Base-by-base conservation (phyloP, 2,888 invertebrate species). In the Cephus spinipes region DNA sequence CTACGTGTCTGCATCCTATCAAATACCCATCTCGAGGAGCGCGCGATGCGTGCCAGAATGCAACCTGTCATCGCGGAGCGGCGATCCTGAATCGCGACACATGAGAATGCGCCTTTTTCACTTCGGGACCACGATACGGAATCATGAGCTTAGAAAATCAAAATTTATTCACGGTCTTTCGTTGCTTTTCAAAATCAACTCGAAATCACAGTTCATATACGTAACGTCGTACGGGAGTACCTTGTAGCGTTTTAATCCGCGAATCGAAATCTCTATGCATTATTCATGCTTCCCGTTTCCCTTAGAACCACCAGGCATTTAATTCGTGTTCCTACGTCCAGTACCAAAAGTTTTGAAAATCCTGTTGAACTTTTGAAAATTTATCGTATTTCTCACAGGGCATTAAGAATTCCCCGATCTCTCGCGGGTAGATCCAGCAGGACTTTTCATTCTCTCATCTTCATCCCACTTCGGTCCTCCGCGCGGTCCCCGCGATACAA, bases 231-330 rank as follows among this genome's bases (percentile, higher is more conserved):
- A 12, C 1, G 1, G 71, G 71, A 71, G 15, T 12, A 12, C 71
- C n/a, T 1, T 55, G 73, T 33, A 68, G 35, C n/a, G 86, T 86
- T 89, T 55, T 90, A 89, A 89, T 90, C 89, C 90, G 89, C 88
- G 90, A 91, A 91, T 91, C 90, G 90, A 90, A 90, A 89, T 89
- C 89, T 89, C 89, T 86, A 90, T 90, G 90, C 90, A 90, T 90
- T 88, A 90, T 90, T 90, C 90, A 90, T 88, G 85, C 83, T 82
- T 84, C 80, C 81, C 83, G 78, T 74, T 76, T 75, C 76, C 35
- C 76, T 32, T 35, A 36, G 34, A 73, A 23, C 6, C 15, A 9
- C 23, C 9, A 9, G 2, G 23, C 23, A 55, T 23, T 55, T 55
- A 55, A 55, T 9, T 55, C 55, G 55, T 55, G 80, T 76, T 69